Percentiles rank a stretch among this genome's conserved stretches.
phyloP scores from a whole-genome alignment of 2,888 invertebrate species.

The Zelleria hepariella region DNA sequence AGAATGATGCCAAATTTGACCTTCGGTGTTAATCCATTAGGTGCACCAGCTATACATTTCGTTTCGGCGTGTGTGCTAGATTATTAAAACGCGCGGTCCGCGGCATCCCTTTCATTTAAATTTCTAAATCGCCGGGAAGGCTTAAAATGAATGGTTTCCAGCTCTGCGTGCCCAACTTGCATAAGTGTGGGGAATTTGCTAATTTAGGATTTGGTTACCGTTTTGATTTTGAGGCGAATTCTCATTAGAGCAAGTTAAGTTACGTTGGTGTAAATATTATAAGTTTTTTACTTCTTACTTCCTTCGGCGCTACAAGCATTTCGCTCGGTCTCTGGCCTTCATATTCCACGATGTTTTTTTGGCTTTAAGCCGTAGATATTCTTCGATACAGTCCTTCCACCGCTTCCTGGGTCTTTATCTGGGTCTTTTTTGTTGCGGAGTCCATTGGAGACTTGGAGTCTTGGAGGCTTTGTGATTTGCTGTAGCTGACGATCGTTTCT shows the following conservation, averaged over 20 bases:
- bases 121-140: slow-evolving; percentile 42
- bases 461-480: no score
- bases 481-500: no score
- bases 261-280: no score
- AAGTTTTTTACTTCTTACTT: no score
- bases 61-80: slow-evolving; percentile 19
- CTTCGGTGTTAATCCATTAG: background rate
- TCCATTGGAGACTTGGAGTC: no score
- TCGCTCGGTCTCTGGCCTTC: no score
- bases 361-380: no score
- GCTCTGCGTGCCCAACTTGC: background rate
- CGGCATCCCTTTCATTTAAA: slow-evolving; percentile 49
- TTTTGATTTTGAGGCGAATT: background rate
- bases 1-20: background rate
- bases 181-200: background rate
- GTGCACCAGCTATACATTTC: background rate
- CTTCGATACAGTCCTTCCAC: no score
- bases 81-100: slow-evolving; percentile 39
- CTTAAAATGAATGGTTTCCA: slow-evolving; percentile 24
- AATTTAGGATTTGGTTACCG: background rate
- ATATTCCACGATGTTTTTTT: no score
- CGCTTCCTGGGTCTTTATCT: no score
- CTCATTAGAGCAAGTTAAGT: background rate
- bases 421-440: no score
- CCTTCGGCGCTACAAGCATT: no score